Evolutionary conservation across 2,113 vertebrate species (phyloP).

Genomic region (Sorex fumeus): DNA sequence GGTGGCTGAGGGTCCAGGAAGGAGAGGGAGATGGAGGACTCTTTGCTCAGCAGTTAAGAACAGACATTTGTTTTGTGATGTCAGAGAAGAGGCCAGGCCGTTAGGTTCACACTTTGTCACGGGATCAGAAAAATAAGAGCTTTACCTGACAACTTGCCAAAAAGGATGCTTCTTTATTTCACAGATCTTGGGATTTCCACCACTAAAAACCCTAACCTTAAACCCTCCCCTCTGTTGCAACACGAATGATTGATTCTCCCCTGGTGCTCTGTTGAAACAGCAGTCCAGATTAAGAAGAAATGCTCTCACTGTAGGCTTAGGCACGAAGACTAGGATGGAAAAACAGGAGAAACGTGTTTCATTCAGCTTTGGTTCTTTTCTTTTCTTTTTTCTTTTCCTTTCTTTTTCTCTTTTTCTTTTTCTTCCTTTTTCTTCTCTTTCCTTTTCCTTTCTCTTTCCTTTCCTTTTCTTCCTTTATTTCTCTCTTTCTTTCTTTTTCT

Average conservation of each 20-base stretch:
- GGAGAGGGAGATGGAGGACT: not conserved
- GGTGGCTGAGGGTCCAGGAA: too few species aligned
- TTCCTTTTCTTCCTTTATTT: too few species aligned
- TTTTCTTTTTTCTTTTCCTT: too few species aligned
- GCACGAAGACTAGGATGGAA: conserved; percentile 74
- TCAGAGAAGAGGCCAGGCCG: not conserved
- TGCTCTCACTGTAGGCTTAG: not conserved
- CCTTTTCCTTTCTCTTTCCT: too few species aligned
- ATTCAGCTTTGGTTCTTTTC: conserved; percentile 1
- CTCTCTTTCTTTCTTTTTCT: too few species aligned
- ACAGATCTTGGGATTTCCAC: conserved; percentile 27
- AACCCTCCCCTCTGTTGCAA: not conserved
- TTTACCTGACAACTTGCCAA: not conserved
- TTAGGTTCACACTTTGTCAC: not conserved
- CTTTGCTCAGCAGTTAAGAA: not conserved
- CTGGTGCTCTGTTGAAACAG: conserved; percentile 62
- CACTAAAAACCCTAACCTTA: conserved; percentile 35
- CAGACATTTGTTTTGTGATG: not conserved
- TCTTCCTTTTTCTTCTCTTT: too few species aligned
- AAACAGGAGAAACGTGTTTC: conserved; percentile 72
- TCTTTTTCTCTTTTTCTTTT: too few species aligned
- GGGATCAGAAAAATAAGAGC: not conserved
- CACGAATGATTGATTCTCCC: conserved; percentile 5
- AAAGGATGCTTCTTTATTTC: not conserved
- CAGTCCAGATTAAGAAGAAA: conserved; percentile 55